Percentiles rank a stretch among this genome's conserved stretches.
phyloP scores from a whole-genome alignment of 2,797 vertebrate species.

The Cyprinodon diabolis region DNA sequence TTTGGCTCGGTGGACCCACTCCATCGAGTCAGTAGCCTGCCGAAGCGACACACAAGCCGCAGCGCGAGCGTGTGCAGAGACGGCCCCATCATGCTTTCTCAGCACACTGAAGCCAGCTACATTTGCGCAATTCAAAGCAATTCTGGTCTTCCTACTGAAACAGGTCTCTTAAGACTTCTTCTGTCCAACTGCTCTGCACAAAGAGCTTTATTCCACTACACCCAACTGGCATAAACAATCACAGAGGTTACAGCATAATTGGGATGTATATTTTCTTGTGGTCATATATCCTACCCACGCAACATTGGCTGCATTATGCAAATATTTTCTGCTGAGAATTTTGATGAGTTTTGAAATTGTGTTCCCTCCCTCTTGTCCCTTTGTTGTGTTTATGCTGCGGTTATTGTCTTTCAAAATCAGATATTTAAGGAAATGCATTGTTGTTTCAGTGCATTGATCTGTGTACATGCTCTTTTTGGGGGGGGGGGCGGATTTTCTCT shows the following conservation, averaged over 20 bases:
- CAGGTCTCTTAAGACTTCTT: constrained; percentile 68
- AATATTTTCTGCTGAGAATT: constrained; percentile 47
- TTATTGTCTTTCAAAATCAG: constrained; percentile 55
- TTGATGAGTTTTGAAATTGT: constrained; percentile 47
- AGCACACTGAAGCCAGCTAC: constrained; percentile 64
- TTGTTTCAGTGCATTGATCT: constrained; percentile 4
- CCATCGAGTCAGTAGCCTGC: constrained; percentile 71
- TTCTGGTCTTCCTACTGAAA: constrained; percentile 79
- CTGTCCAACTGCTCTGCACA: constrained; percentile 66
- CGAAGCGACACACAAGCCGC: constrained; percentile 28
- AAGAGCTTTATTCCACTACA: constrained; percentile 58
- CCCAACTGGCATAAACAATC: constrained; percentile 62
- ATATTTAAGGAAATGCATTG: constrained; percentile 33
- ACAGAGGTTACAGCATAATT: constrained; percentile 50
- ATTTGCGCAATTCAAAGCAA: constrained; percentile 77
- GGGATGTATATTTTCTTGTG: constrained; percentile 63
- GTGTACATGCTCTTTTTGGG: constrained; percentile 8
- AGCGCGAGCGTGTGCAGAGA: constrained; percentile 30
- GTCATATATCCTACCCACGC: constrained; percentile 31
- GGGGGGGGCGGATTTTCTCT: constrained; percentile 12
- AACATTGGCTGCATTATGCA: constrained; percentile 54
- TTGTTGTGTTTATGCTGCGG: constrained; percentile 52
- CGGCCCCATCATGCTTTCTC: constrained; percentile 65
- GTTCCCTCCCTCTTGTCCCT: constrained; percentile 26
- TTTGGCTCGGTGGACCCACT: constrained; percentile 66